These are phyloP conservation scores for Heterocephalus glaber DNA, from an alignment of 2,113 vertebrate genomes.

Conservation along the genomic window DNA sequence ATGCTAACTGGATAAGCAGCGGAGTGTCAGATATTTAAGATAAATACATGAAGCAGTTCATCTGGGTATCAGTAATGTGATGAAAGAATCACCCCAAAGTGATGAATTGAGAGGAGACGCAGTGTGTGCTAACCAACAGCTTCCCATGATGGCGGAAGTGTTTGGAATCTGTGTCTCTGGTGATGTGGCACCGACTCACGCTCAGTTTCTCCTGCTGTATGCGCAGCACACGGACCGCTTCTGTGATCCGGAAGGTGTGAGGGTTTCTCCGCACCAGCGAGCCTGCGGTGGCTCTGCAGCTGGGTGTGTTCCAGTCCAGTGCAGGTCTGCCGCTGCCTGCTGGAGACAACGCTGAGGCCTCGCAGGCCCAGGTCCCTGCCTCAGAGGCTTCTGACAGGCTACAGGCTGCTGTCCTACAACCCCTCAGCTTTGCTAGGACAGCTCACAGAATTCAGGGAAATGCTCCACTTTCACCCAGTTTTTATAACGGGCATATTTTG, in stretches of 20 bases:
- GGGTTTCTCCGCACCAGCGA: neutral
- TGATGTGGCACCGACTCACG: neutral
- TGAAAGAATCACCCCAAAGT: neutral
- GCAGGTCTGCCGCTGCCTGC: too few species aligned
- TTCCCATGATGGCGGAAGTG: neutral
- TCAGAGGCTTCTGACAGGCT: neutral
- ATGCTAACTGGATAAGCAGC: neutral
- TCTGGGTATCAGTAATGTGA: neutral
- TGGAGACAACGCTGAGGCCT: neutral
- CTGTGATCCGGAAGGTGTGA: neutral
- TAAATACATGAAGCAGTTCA: neutral
- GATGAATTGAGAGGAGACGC: neutral
- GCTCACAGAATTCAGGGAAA: neutral
- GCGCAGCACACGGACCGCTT: neutral
- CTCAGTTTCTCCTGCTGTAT: neutral
- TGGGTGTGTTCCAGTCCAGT: neutral
- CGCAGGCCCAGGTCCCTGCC: neutral
- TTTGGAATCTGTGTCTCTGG: fast-evolving
- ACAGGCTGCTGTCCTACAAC: neutral
- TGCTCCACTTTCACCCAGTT: neutral
- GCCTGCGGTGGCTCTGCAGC: neutral
- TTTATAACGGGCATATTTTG: neutral
- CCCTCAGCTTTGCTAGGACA: neutral
- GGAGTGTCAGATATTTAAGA: neutral
- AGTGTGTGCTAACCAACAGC: neutral